Evolutionary conservation across 2,113 vertebrate species (phyloP), one percentile per base, ranked within the genome.

Genomic region (Chionodraco myersi): DNA sequence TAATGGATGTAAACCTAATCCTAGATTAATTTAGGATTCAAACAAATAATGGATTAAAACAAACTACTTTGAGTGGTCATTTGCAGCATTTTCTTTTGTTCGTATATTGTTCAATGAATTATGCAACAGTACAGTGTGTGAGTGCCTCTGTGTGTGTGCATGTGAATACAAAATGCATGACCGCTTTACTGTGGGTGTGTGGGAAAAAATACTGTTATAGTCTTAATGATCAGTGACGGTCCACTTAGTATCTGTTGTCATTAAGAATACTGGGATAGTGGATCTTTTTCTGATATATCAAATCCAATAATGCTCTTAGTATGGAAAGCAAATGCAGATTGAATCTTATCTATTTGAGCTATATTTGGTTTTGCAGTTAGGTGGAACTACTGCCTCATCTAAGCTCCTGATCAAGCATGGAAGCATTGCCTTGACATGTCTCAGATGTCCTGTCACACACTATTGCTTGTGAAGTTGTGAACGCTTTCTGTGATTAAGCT

Each of bases 361-460:
- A 10, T 45, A 59, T 72, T 75, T 65, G 54, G 30, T 60, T 72
- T 72, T 67, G 56, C 5, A 5, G 44, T 68, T 59, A 1, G 49
- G 21, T 45, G 67, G 26, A 14, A 23, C 60, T 58, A 49, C 18
- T n/a, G 4, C 51, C 23, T 53, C 56, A 48, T 77, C 64, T 54
- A 5, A 13, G 64, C 34, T 4, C 51, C 69, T 72, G 57, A 66
- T 78, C 72, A 36, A 34, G 80, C 75, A 82, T 80, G 81, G 12
- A 84, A 64, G 74, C 41, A 3, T 56, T 41, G 30, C 60, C 61
- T 63, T 76, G 75, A 75, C 63, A 47, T 26, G 57, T 79, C 48
- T 59, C 23, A 41, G 82, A n/a, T 3, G 8, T 59, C 65, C 62
- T 0, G 45, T 66, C 56, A 72, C 62, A 77, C 44, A 0, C 52